These are phyloP conservation scores for Girardinus metallicus DNA, from an alignment of 2,797 vertebrate genomes.

Conservation along the genomic window DNA sequence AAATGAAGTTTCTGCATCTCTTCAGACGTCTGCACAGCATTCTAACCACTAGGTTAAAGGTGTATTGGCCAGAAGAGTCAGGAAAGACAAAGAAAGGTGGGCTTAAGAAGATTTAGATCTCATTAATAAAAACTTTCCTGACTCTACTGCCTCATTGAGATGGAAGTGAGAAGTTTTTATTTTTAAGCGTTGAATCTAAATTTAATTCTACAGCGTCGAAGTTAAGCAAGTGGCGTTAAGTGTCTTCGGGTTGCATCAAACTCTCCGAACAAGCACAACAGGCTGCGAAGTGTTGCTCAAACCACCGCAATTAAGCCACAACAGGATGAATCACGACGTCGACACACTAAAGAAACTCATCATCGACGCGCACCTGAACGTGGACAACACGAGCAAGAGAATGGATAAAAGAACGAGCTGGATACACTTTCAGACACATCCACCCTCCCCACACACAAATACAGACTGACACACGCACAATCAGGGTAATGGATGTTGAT, in stretches of 20 bases:
- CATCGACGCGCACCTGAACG: conserved; percentile 31
- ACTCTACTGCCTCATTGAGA: not conserved
- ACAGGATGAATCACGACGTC: conserved; percentile 15
- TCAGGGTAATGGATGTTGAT: conserved; percentile 80
- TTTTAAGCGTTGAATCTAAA: not conserved
- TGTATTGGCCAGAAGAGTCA: too few species aligned
- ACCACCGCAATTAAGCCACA: conserved; percentile 17
- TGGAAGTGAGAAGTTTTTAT: not conserved
- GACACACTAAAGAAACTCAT: conserved; percentile 13
- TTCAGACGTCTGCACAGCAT: not conserved
- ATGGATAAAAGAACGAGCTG: conserved; percentile 15
- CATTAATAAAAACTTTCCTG: not conserved
- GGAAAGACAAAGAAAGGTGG: too few species aligned
- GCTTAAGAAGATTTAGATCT: not conserved
- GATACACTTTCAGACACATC: conserved; percentile 28
- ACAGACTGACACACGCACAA: conserved; percentile 64
- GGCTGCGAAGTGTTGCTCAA: conserved; percentile 13
- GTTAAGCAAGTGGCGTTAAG: not conserved
- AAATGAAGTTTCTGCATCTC: not conserved
- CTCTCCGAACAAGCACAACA: conserved; percentile 30
- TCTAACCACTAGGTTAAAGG: not conserved
- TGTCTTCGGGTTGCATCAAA: conserved; percentile 15
- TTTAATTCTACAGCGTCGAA: not conserved
- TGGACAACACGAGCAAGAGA: conserved; percentile 18
- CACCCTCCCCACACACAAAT: conserved; percentile 13